These are phyloP conservation scores for Pantelozetes paolii DNA, from an alignment of 2,888 invertebrate species.

Conservation along the genomic window DNA sequence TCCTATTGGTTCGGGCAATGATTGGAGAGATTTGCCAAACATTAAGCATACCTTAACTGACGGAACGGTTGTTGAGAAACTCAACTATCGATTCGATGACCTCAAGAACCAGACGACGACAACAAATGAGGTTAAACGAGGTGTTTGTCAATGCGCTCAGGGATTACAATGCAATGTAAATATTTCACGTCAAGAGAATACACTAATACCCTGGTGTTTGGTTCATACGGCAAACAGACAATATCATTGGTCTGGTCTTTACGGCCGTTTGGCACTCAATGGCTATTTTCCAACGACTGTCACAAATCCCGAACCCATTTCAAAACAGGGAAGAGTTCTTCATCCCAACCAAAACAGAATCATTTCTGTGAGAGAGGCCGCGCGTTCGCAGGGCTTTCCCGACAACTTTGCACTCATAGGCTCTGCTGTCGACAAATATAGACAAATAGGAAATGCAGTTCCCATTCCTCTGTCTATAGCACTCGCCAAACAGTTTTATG, in stretches of 20 bases:
- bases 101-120: slow-evolving; percentile 57
- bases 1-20: slow-evolving; percentile 69
- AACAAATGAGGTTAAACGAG: slow-evolving; percentile 60
- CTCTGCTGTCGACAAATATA: slow-evolving; percentile 68
- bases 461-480: slow-evolving; percentile 75
- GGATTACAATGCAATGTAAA: slow-evolving; percentile 62
- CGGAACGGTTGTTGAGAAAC: slow-evolving; percentile 63
- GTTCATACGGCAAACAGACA: slow-evolving; percentile 80
- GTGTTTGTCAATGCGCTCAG: slow-evolving; percentile 70
- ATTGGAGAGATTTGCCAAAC: slow-evolving; percentile 83
- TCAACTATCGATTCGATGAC: slow-evolving; percentile 60
- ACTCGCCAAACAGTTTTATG: slow-evolving; percentile 62
- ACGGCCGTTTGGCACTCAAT: slow-evolving; percentile 73
- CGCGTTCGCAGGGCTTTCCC: slow-evolving; percentile 77
- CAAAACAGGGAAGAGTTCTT: slow-evolving; percentile 74
- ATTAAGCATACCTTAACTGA: slow-evolving; percentile 61
- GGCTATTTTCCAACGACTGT: slow-evolving; percentile 80
- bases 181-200: slow-evolving; percentile 66
- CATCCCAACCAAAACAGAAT: slow-evolving; percentile 75
- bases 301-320: slow-evolving; percentile 81
- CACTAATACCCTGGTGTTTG: slow-evolving; percentile 80
- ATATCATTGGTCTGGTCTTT: slow-evolving; percentile 80
- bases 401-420: slow-evolving; percentile 73
- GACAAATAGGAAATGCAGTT: slow-evolving; percentile 82
- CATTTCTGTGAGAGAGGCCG: slow-evolving; percentile 81